Percentiles rank a stretch among this genome's conserved stretches.
phyloP scores from a whole-genome alignment of 2,113 vertebrate species.

The Lagopus leucura region DNA sequence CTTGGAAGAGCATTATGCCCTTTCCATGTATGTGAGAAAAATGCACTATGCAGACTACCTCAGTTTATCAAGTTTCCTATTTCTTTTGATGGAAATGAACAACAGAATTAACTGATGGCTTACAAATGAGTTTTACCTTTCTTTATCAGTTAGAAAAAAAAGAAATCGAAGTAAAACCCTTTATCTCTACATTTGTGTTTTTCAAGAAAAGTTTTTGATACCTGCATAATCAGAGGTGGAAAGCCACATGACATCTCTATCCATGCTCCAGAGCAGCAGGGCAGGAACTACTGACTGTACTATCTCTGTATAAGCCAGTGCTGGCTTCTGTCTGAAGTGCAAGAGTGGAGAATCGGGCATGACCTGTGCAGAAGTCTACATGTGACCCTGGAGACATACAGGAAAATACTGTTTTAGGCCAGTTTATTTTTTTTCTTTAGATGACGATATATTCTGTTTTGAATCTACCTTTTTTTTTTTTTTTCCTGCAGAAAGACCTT shows the following conservation, averaged over 20 bases:
- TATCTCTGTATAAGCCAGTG: neutral
- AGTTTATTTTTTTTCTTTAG: neutral
- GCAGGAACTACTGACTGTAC: neutral
- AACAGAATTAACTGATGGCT: neutral
- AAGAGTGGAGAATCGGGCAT: neutral
- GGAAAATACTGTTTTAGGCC: neutral
- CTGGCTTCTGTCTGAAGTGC: neutral
- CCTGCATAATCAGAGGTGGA: neutral
- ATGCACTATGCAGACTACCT: neutral
- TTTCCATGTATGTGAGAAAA: neutral
- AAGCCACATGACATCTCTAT: neutral
- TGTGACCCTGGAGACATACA: neutral
- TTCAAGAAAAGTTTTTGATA: neutral
- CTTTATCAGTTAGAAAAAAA: neutral
- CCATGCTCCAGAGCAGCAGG: neutral
- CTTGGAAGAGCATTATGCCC: neutral
- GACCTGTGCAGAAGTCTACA: neutral
- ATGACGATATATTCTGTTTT: constrained; percentile 5
- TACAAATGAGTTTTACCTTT: neutral
- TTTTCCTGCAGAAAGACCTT: neutral
- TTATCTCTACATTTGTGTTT: neutral
- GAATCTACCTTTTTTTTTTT: neutral
- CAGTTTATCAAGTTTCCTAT: constrained; percentile 13
- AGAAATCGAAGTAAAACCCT: neutral
- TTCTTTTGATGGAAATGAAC: neutral